Evolutionary conservation across 2,888 invertebrate genomes (phyloP).

Genomic region (Fragum fragum): DNA sequence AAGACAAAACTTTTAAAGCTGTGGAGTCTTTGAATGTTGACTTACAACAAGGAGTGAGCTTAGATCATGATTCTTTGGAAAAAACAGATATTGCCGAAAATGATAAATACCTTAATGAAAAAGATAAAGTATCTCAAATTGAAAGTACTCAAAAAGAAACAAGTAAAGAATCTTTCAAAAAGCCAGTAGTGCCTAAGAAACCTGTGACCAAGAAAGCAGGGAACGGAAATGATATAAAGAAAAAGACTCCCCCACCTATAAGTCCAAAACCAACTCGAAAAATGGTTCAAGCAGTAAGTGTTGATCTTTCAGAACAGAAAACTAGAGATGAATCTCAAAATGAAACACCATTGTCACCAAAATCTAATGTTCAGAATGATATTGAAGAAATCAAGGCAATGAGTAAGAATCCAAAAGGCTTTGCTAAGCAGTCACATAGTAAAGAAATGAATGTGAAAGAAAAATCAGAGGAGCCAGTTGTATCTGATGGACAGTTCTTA

Average conservation of each 20-base stretch:
- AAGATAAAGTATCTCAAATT: not conserved
- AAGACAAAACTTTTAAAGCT: slow-evolving; percentile 22
- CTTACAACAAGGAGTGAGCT: not conserved
- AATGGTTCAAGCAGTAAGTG: not conserved
- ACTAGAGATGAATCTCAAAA: too few relatives aligned
- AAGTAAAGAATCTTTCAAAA: not conserved
- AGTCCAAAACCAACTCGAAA: slow-evolving; percentile 36
- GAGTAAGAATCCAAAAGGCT: not conserved
- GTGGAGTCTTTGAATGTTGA: not conserved
- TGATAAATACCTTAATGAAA: not conserved
- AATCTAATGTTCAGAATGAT: not conserved
- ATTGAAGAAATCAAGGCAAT: slow-evolving; percentile 3
- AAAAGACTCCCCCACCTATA: slow-evolving; percentile 29
- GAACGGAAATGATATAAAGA: slow-evolving; percentile 14
- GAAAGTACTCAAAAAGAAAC: not conserved
- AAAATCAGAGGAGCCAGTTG: slow-evolving; percentile 35
- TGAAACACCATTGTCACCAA: slow-evolving; percentile 26
- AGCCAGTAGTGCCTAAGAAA: not conserved
- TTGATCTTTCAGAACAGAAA: not conserved
- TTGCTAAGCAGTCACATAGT: not conserved
- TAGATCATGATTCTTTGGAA: not conserved
- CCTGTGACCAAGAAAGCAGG: not conserved
- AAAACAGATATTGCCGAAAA: not conserved
- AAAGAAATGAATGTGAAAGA: not conserved
- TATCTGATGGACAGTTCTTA: slow-evolving; percentile 60